phyloP scores from a whole-genome alignment of 2,797 vertebrate genomes.

The Phrynocephalus vlangalii region DNA sequence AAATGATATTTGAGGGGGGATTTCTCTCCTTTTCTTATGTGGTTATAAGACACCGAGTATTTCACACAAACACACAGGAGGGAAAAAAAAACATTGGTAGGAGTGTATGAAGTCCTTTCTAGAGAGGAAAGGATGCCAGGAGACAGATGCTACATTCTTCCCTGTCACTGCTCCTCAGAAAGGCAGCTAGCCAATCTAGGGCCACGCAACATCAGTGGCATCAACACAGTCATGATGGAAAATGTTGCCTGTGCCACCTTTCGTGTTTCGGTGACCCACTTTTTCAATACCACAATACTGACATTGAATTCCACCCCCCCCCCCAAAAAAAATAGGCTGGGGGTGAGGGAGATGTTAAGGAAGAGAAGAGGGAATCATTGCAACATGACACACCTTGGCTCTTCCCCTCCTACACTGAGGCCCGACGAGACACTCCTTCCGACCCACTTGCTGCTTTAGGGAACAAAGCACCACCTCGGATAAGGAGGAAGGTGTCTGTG shows the following conservation, averaged over 20 bases:
- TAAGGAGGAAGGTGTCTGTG: background rate
- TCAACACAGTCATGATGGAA: background rate
- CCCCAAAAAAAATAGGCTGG: too few relatives aligned
- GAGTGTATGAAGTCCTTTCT: conserved; percentile 79
- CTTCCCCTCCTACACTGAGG: background rate
- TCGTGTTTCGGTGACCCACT: background rate
- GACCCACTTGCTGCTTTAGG: background rate
- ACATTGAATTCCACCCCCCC: background rate
- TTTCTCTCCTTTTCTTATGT: conserved; percentile 12
- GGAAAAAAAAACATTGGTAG: conserved; percentile 61
- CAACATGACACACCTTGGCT: background rate
- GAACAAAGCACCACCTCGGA: conserved; percentile 5
- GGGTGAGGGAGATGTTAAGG: background rate
- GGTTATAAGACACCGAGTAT: conserved; percentile 53
- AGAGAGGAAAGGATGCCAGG: conserved; percentile 45
- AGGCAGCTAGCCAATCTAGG: background rate
- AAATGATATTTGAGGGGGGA: conserved; percentile 41
- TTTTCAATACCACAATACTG: conserved; percentile 13
- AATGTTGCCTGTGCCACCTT: background rate
- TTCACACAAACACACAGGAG: conserved; percentile 69
- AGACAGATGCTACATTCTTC: conserved; percentile 2
- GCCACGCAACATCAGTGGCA: background rate
- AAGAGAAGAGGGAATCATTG: too few relatives aligned
- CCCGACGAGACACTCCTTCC: background rate
- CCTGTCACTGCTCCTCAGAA: conserved; percentile 4